Conservation (phyloP, 2,113 vertebrate species). For the Panurus biarmicus region DNA sequence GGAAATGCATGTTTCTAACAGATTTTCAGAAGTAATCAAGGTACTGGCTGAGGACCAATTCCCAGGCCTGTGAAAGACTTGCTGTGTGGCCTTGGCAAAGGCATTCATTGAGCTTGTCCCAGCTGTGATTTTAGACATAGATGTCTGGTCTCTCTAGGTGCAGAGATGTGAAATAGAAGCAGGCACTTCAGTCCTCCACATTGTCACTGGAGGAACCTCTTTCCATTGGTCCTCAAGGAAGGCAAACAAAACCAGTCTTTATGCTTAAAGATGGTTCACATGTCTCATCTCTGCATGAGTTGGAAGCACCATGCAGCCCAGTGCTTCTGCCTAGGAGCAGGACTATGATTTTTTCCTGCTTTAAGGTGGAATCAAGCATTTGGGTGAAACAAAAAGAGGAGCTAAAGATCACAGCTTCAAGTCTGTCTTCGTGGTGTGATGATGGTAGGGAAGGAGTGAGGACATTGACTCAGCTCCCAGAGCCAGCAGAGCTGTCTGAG, state of each 20-base stretch:
- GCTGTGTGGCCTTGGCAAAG: background rate
- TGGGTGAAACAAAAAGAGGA: background rate
- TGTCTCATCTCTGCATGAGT: background rate
- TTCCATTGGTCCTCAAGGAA: background rate
- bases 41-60: background rate
- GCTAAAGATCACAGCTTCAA: background rate
- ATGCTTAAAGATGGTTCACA: background rate
- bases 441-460: background rate
- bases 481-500: background rate
- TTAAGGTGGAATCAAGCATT: background rate
- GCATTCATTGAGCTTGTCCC: background rate
- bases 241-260: background rate
- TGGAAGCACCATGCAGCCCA: background rate
- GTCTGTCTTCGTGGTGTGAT: background rate
- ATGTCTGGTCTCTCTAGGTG: background rate
- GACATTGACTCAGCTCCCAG: background rate
- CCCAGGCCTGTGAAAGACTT: background rate
- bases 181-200: background rate
- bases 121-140: background rate
- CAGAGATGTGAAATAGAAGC: background rate
- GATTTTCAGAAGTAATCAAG: background rate
- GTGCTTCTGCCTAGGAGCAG: background rate
- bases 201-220: background rate
- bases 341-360: background rate
- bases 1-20: background rate